phyloP scores from a whole-genome alignment of 2,888 invertebrate species.

The Emmelina monodactyla region DNA sequence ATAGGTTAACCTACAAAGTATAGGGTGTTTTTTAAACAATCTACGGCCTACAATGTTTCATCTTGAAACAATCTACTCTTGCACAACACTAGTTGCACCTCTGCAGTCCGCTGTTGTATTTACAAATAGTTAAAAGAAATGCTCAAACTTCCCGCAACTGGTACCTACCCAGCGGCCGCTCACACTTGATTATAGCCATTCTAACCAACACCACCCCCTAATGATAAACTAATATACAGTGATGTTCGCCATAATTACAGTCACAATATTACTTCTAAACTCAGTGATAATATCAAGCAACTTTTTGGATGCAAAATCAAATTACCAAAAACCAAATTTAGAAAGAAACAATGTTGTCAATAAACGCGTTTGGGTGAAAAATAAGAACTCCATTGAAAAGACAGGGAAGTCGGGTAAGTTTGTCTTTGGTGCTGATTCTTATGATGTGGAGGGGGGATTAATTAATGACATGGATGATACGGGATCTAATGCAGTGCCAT shows the following conservation, averaged over 20 bases:
- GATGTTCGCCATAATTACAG: constrained; percentile 26
- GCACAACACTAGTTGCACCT: too few species aligned
- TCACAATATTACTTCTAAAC: constrained; percentile 23
- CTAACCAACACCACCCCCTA: too few species aligned
- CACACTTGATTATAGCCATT: too few species aligned
- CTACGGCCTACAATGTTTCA: too few species aligned
- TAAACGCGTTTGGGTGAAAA: constrained; percentile 38
- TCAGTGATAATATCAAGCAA: constrained; percentile 15
- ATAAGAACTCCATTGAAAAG: constrained; percentile 18
- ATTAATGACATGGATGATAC: constrained; percentile 31
- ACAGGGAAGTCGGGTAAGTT: constrained; percentile 22
- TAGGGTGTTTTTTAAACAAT: too few species aligned
- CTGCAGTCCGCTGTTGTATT: too few species aligned
- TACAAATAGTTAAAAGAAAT: too few species aligned
- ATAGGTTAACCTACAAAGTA: too few species aligned
- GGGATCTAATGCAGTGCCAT: constrained; percentile 22
- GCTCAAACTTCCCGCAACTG: too few species aligned
- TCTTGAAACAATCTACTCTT: too few species aligned
- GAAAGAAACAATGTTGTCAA: constrained; percentile 42
- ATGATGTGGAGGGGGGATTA: constrained; percentile 33
- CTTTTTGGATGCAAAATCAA: constrained; percentile 22
- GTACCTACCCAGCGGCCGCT: too few species aligned
- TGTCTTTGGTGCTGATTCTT: constrained; percentile 32
- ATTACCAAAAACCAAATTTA: constrained; percentile 25
- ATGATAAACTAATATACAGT: too few species aligned